Conservation (phyloP, 35 echinoderm and acorn worm species). For the Chiridota heheva region DNA sequence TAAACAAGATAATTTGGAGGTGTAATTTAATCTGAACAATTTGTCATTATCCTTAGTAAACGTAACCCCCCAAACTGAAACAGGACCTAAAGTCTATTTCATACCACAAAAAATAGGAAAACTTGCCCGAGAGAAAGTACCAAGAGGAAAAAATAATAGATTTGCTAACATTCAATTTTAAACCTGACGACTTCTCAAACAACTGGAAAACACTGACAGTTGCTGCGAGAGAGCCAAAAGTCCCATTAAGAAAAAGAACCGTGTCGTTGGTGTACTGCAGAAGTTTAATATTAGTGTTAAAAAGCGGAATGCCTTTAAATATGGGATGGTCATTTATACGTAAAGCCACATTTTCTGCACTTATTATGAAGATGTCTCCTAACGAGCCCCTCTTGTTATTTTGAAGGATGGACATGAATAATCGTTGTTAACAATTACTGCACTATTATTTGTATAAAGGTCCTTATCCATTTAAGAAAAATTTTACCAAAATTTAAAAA, state of each 20-base stretch:
- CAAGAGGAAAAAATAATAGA: background rate
- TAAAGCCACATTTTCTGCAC: slow-evolving; percentile 2
- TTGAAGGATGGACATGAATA: background rate
- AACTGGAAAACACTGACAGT: background rate
- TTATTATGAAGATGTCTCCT: slow-evolving; percentile 7
- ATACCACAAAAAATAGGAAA: no score
- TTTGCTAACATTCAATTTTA: background rate
- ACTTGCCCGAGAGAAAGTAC: no score
- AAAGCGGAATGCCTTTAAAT: background rate
- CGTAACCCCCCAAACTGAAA: no score
- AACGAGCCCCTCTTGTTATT: background rate
- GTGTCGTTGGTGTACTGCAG: background rate
- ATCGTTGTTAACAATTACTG: background rate
- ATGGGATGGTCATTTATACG: background rate
- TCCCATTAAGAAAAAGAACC: slow-evolving; percentile 17
- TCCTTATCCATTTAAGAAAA: background rate
- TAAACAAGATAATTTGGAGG: no score
- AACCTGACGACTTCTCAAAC: background rate
- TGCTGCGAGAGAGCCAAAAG: background rate
- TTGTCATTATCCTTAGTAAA: no score
- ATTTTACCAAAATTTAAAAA: background rate
- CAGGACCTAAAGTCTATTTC: no score
- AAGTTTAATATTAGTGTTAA: background rate
- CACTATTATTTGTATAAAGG: background rate
- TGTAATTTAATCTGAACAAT: no score